These are phyloP conservation scores for Zoanthus sansibaricus DNA, from an alignment of 92 coral and sea anemone genomes.

Conservation along the genomic window DNA sequence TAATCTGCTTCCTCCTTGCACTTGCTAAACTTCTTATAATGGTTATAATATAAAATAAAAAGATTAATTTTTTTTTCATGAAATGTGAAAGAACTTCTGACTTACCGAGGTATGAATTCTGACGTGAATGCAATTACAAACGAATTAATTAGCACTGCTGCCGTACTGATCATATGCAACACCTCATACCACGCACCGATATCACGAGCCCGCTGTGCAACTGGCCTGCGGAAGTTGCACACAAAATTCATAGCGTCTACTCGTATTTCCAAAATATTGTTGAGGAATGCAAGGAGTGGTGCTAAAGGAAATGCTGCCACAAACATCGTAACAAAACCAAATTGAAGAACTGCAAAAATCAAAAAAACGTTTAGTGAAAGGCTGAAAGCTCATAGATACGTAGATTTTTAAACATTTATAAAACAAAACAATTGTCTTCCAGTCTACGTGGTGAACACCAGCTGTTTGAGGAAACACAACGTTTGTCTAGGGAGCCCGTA, in stretches of 20 bases:
- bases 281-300: slow-evolving; percentile 53
- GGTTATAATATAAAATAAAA: too few species aligned
- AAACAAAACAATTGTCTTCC: too few species aligned
- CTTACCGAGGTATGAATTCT: slow-evolving; percentile 65
- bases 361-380: not conserved
- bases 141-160: slow-evolving; percentile 53
- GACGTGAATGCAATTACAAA: slow-evolving; percentile 65
- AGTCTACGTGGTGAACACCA: too few species aligned
- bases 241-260: slow-evolving; percentile 66
- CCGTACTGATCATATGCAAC: slow-evolving; percentile 38
- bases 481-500: too few species aligned
- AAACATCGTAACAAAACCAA: slow-evolving; percentile 69
- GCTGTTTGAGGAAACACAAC: too few species aligned
- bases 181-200: slow-evolving; percentile 61
- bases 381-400: too few species aligned
- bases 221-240: slow-evolving; percentile 62
- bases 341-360: slow-evolving; percentile 47
- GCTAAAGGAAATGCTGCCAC: slow-evolving; percentile 66
- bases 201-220: slow-evolving; percentile 59
- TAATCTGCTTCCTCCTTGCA: too few species aligned
- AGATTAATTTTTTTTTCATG: too few species aligned
- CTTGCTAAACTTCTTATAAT: too few species aligned
- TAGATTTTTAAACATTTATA: too few species aligned
- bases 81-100: not conserved
- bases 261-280: slow-evolving; percentile 56